Evolutionary conservation across 2,113 vertebrate genomes (phyloP).

Genomic region (Cathartes aura): DNA sequence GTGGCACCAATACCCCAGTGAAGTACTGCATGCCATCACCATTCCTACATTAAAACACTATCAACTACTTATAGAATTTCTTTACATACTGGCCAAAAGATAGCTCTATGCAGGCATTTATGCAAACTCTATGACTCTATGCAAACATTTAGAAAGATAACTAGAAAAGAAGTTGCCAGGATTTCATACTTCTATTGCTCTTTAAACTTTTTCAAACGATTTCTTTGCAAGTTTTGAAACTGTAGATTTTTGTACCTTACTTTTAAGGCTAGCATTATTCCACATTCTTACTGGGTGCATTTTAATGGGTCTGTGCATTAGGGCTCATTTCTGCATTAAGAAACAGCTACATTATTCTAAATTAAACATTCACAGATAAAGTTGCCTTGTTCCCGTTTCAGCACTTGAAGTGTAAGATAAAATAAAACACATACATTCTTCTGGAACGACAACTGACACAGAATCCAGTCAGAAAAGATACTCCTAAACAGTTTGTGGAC

Average conservation of each 20-base stretch:
- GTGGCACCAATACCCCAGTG: background rate
- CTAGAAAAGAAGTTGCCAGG: background rate
- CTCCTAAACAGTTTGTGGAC: background rate
- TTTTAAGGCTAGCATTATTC: background rate
- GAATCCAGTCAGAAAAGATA: background rate
- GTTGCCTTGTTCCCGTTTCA: background rate
- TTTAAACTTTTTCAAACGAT: background rate
- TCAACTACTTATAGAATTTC: background rate
- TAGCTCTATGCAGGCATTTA: background rate
- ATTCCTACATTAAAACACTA: background rate
- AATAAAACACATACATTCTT: background rate
- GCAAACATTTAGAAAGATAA: background rate
- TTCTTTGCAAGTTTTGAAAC: background rate
- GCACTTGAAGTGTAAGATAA: background rate
- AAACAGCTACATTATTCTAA: background rate
- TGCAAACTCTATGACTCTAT: background rate
- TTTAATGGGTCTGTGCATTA: background rate
- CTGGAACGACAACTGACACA: background rate
- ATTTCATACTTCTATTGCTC: background rate
- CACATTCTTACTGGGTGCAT: background rate
- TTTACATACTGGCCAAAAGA: background rate
- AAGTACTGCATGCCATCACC: rapidly evolving
- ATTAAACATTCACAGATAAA: background rate
- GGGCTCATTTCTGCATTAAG: background rate
- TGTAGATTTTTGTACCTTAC: background rate